phyloP scores from a whole-genome alignment of 2,888 invertebrate species.

The Cataglyphis cursor region DNA sequence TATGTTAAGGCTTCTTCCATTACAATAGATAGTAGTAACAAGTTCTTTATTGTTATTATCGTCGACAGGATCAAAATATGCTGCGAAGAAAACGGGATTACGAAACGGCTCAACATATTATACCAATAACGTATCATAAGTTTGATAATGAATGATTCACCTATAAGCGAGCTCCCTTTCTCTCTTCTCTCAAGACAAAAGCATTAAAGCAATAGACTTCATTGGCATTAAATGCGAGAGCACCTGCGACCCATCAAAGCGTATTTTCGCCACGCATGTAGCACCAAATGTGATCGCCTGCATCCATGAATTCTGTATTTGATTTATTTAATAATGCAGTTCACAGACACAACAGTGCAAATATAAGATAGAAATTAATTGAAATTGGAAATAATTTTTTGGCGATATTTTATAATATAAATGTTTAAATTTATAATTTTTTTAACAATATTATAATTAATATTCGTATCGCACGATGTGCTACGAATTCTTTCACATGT shows the following conservation, averaged over 20 bases:
- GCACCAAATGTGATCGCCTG: neutral
- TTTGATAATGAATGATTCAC: constrained; percentile 10
- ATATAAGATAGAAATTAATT: constrained; percentile 10
- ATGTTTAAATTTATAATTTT: neutral
- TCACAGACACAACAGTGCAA: neutral
- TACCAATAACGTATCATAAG: neutral
- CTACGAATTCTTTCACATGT: neutral
- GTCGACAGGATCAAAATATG: neutral
- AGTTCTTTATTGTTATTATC: neutral
- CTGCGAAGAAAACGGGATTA: neutral
- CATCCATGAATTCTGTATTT: neutral
- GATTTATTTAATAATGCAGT: neutral
- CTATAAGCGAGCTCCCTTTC: neutral
- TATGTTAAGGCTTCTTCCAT: neutral
- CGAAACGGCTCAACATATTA: neutral
- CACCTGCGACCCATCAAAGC: neutral
- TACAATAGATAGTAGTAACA: neutral
- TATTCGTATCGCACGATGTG: neutral
- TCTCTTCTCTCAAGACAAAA: neutral
- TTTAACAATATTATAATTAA: neutral
- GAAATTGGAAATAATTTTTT: neutral
- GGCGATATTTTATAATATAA: neutral
- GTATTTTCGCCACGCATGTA: constrained; percentile 2
- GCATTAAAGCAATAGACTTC: neutral
- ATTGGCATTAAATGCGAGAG: neutral